phyloP scores from a whole-genome alignment of 2,113 vertebrate species.

The Cebidichthys violaceus region DNA sequence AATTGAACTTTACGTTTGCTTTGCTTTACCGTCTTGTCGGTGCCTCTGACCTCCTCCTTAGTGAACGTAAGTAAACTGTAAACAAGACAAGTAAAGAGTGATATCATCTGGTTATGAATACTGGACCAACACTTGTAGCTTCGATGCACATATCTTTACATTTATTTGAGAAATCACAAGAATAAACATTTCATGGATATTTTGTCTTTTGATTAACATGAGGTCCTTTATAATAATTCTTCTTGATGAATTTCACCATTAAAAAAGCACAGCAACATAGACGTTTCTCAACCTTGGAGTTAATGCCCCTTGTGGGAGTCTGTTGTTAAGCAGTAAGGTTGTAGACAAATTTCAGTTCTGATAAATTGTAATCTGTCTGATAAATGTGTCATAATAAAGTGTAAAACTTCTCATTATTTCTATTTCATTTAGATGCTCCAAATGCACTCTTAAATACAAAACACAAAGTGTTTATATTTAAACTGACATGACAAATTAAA shows the following conservation, averaged over 20 bases:
- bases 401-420: background rate
- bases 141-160: slow-evolving; percentile 38
- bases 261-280: background rate
- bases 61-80: slow-evolving; percentile 29
- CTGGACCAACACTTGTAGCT: background rate
- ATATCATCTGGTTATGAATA: background rate
- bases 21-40: slow-evolving; percentile 5
- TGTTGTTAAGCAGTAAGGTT: background rate
- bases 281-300: background rate
- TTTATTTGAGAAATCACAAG: slow-evolving; percentile 46
- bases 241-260: background rate
- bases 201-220: background rate
- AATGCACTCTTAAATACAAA: background rate
- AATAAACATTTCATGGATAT: slow-evolving; percentile 21
- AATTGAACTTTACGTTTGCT: background rate
- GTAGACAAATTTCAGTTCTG: background rate
- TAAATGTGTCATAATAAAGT: background rate
- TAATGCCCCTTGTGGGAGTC: background rate
- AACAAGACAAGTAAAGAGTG: slow-evolving; percentile 27
- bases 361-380: background rate
- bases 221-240: slow-evolving; percentile 13
- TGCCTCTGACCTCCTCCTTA: background rate
- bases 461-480: background rate
- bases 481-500: background rate
- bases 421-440: background rate